Evolutionary conservation across 92 coral and sea anemone genomes (phyloP).

Genomic region (Zoanthus sansibaricus): DNA sequence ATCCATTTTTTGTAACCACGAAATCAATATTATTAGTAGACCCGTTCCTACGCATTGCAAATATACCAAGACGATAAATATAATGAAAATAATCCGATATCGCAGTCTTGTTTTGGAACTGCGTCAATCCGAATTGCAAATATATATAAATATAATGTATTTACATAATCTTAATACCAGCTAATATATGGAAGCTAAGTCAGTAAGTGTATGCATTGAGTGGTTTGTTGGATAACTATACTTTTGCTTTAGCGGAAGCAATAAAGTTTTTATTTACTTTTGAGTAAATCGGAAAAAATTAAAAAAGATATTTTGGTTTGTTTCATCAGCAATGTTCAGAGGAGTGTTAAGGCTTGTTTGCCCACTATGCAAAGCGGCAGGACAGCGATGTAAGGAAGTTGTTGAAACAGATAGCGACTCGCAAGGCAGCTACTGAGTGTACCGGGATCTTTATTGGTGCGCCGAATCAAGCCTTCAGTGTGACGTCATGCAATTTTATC

Average conservation of each 20-base stretch:
- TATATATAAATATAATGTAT: neutral
- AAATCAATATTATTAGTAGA: too few species aligned
- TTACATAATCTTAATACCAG: neutral
- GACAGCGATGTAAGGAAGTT: too few species aligned
- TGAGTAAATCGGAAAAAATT: neutral
- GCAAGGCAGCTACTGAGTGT: too few species aligned
- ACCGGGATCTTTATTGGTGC: too few species aligned
- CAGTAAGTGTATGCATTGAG: neutral
- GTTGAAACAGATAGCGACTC: too few species aligned
- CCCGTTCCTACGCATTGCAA: neutral
- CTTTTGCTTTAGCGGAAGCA: neutral
- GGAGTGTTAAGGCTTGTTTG: too few species aligned
- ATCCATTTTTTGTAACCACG: neutral
- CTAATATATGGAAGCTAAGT: neutral
- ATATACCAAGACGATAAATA: neutral
- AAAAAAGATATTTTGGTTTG: too few species aligned
- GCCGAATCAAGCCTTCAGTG: too few species aligned
- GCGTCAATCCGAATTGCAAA: neutral
- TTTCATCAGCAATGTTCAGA: too few species aligned
- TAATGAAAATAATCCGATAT: neutral
- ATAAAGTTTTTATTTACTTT: neutral
- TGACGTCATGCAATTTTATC: too few species aligned
- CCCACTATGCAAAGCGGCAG: too few species aligned
- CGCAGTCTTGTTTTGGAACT: neutral
- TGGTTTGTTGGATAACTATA: neutral